Base-by-base conservation (phyloP, 2,113 vertebrate species). In the Pluvialis apricaria region DNA sequence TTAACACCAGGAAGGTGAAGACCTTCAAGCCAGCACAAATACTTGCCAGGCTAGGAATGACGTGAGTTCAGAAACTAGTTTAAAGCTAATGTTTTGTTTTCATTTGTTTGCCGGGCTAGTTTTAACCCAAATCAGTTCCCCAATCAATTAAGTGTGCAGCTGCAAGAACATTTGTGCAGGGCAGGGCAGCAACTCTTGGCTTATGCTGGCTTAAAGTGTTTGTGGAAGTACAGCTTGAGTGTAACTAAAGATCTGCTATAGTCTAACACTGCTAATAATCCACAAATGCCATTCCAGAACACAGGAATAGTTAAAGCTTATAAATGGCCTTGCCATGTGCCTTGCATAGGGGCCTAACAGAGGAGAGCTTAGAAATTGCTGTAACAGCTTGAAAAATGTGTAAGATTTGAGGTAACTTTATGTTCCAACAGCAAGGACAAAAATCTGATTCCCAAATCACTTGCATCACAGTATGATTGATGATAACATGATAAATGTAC, bases 91-190 rank as follows among this genome's bases (percentile, higher is more conserved):
- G 25, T 2, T 94, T 94, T 75, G 44, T 1, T 70, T 86, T 34
- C 55, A 11, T 75, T 84, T 38, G 32, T 21, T 91, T 13, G 15
- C 87, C 69, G 87, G 58, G n/a, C 44, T 86, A 36, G 58, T 86
- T 93, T 90, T 21, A 90, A 85, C 79, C 28, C 85, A 85, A 90
- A 86, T 38, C 82, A 58, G 75, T 22, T 94, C 66, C 87, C 79
- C 78, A 49, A 28, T 78, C 92, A 76, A 91, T 90, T 61, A 77
- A 85, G 78, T 4, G 58, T 66, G 87, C 96, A 97, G 96, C 93
- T 97, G 96, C 93, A 86, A 13, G 96, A 95, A 93, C 94, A 96
- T 91, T 93, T 96, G 96, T 83, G 85, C 82, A 80, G 96, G 92
- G 94, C 84, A 90, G 96, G 93, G 94, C 93, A 54, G 90, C 87